Base-by-base conservation (phyloP, 1,140 invertebrate genomes). In the Drosophila erecta region DNA sequence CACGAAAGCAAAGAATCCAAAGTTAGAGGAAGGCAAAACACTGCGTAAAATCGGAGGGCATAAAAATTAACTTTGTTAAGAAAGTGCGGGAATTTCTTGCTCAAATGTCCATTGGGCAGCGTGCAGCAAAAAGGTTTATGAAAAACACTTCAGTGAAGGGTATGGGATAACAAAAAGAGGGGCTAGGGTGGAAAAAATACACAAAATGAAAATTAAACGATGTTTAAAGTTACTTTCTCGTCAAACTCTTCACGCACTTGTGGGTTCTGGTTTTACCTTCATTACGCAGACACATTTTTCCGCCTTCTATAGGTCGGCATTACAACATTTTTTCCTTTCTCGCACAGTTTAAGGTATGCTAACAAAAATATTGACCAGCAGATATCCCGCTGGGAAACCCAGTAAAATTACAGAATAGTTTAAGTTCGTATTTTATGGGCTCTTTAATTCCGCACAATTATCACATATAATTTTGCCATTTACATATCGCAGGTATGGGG, bases 151-250 rank as follows among this genome's bases (percentile, higher is more conserved):
- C 55, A 38, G 40, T 8, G 43, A 30, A 37, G 17, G 30, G 7
- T 7, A 37, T 11, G 11, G 20, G 27, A 46, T 50, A 46, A 47
- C 24, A 35, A 54, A 14, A 10, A 22, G 47, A 51, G 35, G 38
- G 27, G 53, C 35, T 20, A 60, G 70, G 64, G 64, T 41, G 44
- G 24, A 56, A 76, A 85, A 85, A 86, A 85, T 86, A 62, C 60
- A 75, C 69, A 79, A 79, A 86, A 86, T 87, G 83, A 87, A 86
- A 87, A 87, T 87, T 87, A 87, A 87, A 87, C 84, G 84, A 87
- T 84, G 79, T 79, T 89, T 84, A 87, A 87, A 87, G 89, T 87
- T 87, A 84, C 84, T 89, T 87, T 86, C 89, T 84, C 72, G 75
- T 83, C 83, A 83, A 86, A 86, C 79, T 83, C 83, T 79, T 83